phyloP scores from a whole-genome alignment of 2,888 invertebrate genomes.

The Cephus nigrinus region DNA sequence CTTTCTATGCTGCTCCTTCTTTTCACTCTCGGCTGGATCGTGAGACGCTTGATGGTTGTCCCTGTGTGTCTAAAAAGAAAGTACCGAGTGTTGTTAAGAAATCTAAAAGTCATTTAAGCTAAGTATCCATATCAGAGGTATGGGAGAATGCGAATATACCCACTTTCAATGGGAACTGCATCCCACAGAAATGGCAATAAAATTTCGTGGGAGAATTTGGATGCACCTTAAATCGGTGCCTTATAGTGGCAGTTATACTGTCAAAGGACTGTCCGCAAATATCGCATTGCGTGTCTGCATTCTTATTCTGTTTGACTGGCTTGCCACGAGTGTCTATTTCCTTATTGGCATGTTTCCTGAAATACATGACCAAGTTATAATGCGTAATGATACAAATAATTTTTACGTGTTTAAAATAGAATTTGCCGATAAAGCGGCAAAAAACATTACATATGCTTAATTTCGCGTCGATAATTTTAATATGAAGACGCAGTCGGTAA shows the following conservation, averaged over 20 bases:
- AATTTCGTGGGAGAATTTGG: constrained; percentile 73
- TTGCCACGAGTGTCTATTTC: constrained; percentile 69
- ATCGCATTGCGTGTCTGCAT: constrained; percentile 69
- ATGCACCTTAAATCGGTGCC: constrained; percentile 76
- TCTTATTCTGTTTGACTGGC: constrained; percentile 47
- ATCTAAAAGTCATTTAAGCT: neutral
- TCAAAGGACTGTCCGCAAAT: constrained; percentile 72
- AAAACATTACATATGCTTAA: neutral
- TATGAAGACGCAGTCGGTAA: neutral
- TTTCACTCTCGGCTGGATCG: constrained; percentile 50
- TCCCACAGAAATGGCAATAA: constrained; percentile 77
- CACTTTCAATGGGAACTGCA: constrained; percentile 76
- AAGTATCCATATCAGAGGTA: neutral
- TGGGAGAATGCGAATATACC: constrained; percentile 20
- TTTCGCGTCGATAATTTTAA: neutral
- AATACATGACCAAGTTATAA: neutral
- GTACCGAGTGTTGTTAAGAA: constrained; percentile 8
- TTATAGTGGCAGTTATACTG: constrained; percentile 73
- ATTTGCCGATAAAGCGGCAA: neutral
- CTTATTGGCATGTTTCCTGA: constrained; percentile 74
- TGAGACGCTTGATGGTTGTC: constrained; percentile 72
- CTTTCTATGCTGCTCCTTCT: constrained; percentile 46
- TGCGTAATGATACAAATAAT: neutral
- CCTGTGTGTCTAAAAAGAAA: constrained; percentile 67
- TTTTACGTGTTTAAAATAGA: neutral